Percentiles rank a stretch among this genome's conserved stretches.
These are phyloP conservation scores for Crypturellus tataupa DNA, from an alignment of 2,797 vertebrate species.

Conservation along the genomic window DNA sequence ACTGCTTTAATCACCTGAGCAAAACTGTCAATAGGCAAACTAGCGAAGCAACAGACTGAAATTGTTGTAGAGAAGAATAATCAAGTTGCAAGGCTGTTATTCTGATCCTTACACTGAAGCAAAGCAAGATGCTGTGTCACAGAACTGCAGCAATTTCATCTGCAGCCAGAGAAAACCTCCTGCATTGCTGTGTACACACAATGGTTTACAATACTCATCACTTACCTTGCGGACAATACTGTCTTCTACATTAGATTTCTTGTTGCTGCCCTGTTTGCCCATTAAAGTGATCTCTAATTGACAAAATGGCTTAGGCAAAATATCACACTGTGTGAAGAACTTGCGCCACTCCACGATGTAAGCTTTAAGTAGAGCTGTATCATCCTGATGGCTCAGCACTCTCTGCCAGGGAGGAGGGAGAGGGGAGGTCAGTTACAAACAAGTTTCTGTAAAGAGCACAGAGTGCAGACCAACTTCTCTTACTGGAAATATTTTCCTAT, in stretches of 20 bases:
- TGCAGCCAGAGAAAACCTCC: not conserved
- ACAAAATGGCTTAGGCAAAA: slow-evolving; percentile 96
- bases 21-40: not conserved
- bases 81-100: not conserved
- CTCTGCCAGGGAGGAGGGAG: slow-evolving; percentile 80
- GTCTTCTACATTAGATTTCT: slow-evolving; percentile 96
- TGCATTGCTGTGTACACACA: not conserved
- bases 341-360: slow-evolving; percentile 98
- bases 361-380: slow-evolving; percentile 94
- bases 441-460: not conserved
- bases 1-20: not conserved
- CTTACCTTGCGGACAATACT: slow-evolving; percentile 96
- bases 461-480: not conserved
- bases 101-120: not conserved
- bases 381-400: slow-evolving; percentile 96
- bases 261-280: slow-evolving; percentile 94
- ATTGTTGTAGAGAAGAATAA: not conserved
- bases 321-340: slow-evolving; percentile 98
- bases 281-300: slow-evolving; percentile 94
- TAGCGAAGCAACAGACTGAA: not conserved
- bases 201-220: not conserved
- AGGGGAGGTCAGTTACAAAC: slow-evolving; percentile 30
- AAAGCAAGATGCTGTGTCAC: not conserved
- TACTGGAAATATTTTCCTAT: not conserved
- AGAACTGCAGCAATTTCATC: not conserved